A percentile compares a stretch with the other conserved stretches of the same genome.
These are phyloP conservation scores for Aythya baeri DNA, from an alignment of 2,113 vertebrate species.

Conservation along the genomic window DNA sequence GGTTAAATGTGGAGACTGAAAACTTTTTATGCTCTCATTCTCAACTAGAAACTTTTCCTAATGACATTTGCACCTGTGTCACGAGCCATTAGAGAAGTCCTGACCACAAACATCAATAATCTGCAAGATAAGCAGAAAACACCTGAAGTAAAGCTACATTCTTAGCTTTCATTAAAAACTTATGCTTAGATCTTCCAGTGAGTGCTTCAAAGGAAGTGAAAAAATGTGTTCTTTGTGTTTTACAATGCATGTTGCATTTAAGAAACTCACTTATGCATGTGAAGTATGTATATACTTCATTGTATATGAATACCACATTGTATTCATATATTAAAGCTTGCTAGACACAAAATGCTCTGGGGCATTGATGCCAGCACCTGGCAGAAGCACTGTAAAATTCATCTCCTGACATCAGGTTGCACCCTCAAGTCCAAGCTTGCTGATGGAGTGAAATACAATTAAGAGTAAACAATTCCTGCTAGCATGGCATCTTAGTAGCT, in stretches of 20 bases:
- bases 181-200: neutral
- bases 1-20: neutral
- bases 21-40: neutral
- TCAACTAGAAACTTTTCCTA: neutral
- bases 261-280: neutral
- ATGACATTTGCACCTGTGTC: neutral
- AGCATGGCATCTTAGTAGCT: neutral
- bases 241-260: neutral
- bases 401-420: neutral
- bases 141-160: neutral
- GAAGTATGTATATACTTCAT: neutral
- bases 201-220: neutral
- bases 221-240: neutral
- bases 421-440: neutral
- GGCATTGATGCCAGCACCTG: neutral
- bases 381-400: neutral
- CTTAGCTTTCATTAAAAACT: neutral
- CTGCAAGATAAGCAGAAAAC: constrained; percentile 27
- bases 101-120: constrained; percentile 18
- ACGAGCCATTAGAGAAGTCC: neutral
- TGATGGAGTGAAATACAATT: neutral
- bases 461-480: neutral
- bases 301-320: too few species aligned
- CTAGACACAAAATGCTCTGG: neutral
- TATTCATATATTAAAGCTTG: neutral